Evolutionary conservation across 2,888 invertebrate genomes (phyloP).

Genomic region (Plemyria rubiginata): DNA sequence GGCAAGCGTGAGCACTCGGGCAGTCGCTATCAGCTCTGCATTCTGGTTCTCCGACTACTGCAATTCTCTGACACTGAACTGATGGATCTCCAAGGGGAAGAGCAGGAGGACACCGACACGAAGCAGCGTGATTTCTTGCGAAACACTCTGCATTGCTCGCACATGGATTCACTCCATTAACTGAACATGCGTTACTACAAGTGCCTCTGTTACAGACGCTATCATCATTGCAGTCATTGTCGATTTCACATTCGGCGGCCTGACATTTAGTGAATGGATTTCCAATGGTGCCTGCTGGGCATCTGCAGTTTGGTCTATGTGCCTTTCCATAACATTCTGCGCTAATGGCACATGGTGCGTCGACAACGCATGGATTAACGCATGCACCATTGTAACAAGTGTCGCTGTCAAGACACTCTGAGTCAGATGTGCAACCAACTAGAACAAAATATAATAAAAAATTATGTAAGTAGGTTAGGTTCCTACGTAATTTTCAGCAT

Average conservation of each 20-base stretch:
- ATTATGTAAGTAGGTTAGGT: neutral
- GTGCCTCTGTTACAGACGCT: constrained; percentile 89
- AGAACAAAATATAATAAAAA: constrained; percentile 49
- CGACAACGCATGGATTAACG: constrained; percentile 91
- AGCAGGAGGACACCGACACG: constrained; percentile 93
- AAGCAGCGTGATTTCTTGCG: constrained; percentile 91
- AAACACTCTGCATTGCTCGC: constrained; percentile 93
- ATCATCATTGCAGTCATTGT: constrained; percentile 91
- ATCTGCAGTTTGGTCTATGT: constrained; percentile 92
- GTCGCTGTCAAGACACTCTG: constrained; percentile 91
- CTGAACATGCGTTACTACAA: constrained; percentile 92
- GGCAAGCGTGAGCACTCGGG: constrained; percentile 91
- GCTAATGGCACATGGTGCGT: constrained; percentile 92
- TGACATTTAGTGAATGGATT: constrained; percentile 92
- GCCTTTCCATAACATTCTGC: constrained; percentile 93
- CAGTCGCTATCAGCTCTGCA: constrained; percentile 92
- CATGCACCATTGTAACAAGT: constrained; percentile 94
- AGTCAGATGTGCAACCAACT: constrained; percentile 93
- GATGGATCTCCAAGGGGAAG: constrained; percentile 92
- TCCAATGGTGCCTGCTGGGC: constrained; percentile 90
- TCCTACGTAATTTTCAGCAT: no score
- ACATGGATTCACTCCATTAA: constrained; percentile 88
- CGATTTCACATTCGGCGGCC: constrained; percentile 90
- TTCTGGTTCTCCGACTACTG: constrained; percentile 85
- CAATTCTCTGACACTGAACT: constrained; percentile 87